A percentile compares a stretch with the other conserved stretches of the same genome.
Evolutionary conservation across 1,140 invertebrate genomes (phyloP).

Genomic region (Trichonephila clavipes): DNA sequence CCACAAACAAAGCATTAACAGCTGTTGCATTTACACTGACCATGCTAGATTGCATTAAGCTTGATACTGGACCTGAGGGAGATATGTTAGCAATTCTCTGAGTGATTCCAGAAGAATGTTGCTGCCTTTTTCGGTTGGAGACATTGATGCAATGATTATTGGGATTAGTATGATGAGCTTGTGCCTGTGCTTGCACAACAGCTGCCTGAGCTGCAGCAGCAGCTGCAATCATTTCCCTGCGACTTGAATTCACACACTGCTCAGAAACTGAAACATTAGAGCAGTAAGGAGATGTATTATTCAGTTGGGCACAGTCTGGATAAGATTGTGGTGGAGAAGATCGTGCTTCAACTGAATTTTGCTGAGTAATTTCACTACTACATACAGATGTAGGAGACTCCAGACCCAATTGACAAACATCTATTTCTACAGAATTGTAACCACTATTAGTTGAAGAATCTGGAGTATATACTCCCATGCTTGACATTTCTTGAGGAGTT

Average conservation of each 20-base stretch:
- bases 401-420: constrained; percentile 90
- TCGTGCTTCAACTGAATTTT: constrained; percentile 81
- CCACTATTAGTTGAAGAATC: constrained; percentile 91
- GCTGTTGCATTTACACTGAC: constrained; percentile 76
- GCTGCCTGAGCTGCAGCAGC: constrained; percentile 73
- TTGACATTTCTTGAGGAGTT: constrained; percentile 83
- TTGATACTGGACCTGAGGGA: constrained; percentile 53
- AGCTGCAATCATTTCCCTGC: constrained; percentile 71
- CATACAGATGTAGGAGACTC: constrained; percentile 93
- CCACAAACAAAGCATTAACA: constrained; percentile 77
- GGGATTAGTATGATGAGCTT: constrained; percentile 61
- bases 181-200: constrained; percentile 75
- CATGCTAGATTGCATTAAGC: constrained; percentile 75
- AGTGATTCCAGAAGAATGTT: constrained; percentile 48
- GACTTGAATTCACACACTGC: constrained; percentile 30
- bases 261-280: constrained; percentile 58
- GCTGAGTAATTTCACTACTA: constrained; percentile 88
- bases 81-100: constrained; percentile 62
- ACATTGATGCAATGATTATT: constrained; percentile 46
- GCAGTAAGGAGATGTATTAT: constrained; percentile 60
- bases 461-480: constrained; percentile 90
- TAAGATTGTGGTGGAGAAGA: constrained; percentile 84
- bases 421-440: constrained; percentile 88
- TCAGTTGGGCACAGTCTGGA: constrained; percentile 80
- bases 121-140: constrained; percentile 62